A percentile compares a stretch with the other conserved stretches of the same genome.
Conservation (phyloP, 2,113 vertebrate species). For the Neodon shergylaensis region DNA sequence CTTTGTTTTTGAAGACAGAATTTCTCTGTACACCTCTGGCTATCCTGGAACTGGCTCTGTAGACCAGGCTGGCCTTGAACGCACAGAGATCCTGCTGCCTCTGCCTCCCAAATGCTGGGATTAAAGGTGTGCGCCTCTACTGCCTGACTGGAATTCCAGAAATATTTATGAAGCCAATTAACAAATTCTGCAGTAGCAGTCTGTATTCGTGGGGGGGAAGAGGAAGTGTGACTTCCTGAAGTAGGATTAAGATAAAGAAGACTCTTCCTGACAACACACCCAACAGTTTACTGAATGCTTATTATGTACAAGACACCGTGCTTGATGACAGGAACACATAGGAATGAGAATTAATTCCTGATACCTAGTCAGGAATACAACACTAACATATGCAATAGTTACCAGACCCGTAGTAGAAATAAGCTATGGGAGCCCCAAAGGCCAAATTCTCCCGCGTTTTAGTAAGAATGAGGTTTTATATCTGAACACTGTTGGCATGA, state of each 20-base stretch:
- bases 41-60: no score
- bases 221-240: neutral
- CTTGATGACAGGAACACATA: neutral
- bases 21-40: no score
- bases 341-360: neutral
- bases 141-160: neutral
- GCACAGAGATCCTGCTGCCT: no score
- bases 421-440: slow-evolving; percentile 48
- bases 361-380: neutral
- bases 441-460: slow-evolving; percentile 45
- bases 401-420: slow-evolving; percentile 44
- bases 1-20: no score
- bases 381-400: slow-evolving; percentile 37
- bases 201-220: neutral
- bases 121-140: no score
- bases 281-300: neutral
- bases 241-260: neutral
- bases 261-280: neutral
- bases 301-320: neutral
- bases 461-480: slow-evolving; percentile 36
- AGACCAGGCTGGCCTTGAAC: no score
- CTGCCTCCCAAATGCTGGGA: no score
- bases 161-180: slow-evolving; percentile 29
- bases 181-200: neutral
- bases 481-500: slow-evolving; percentile 21